A percentile compares a stretch with the other conserved stretches of the same genome.
Evolutionary conservation across 2,797 vertebrate species (phyloP).

Genomic region (Sebastiscus tertius): DNA sequence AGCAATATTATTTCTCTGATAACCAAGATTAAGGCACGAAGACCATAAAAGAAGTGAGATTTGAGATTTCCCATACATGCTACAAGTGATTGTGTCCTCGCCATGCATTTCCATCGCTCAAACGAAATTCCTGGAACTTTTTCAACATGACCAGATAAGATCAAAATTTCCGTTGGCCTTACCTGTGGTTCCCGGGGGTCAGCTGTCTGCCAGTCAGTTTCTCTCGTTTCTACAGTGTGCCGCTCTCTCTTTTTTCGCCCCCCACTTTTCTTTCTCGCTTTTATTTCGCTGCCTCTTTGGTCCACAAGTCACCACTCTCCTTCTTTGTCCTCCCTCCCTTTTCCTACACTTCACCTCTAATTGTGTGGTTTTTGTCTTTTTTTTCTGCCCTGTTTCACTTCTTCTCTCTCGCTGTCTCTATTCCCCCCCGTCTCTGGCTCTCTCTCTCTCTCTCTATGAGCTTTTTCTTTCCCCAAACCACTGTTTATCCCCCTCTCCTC

Average conservation of each 20-base stretch:
- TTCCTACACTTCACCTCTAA: constrained; percentile 30
- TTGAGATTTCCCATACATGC: not conserved
- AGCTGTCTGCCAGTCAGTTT: constrained; percentile 12
- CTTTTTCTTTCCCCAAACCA: not conserved
- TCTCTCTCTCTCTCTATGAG: not conserved
- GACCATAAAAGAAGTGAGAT: not conserved
- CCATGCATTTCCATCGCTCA: not conserved
- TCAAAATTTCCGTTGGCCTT: constrained; percentile 1
- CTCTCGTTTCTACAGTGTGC: not conserved
- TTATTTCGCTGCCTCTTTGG: constrained; percentile 32
- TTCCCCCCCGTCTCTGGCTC: not conserved
- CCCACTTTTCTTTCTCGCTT: constrained; percentile 1
- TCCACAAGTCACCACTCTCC: constrained; percentile 22
- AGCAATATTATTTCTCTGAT: not conserved
- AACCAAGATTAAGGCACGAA: not conserved
- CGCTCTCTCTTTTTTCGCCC: not conserved
- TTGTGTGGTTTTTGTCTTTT: not conserved
- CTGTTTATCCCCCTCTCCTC: not conserved
- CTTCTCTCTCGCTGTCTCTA: not conserved
- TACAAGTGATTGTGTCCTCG: not conserved
- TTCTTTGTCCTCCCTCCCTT: constrained; percentile 16
- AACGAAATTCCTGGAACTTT: not conserved
- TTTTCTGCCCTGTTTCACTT: not conserved
- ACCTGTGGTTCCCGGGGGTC: constrained; percentile 34
- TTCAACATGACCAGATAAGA: not conserved